Base-by-base conservation (phyloP, 1,140 invertebrate genomes). In the Megalopta genalis region DNA sequence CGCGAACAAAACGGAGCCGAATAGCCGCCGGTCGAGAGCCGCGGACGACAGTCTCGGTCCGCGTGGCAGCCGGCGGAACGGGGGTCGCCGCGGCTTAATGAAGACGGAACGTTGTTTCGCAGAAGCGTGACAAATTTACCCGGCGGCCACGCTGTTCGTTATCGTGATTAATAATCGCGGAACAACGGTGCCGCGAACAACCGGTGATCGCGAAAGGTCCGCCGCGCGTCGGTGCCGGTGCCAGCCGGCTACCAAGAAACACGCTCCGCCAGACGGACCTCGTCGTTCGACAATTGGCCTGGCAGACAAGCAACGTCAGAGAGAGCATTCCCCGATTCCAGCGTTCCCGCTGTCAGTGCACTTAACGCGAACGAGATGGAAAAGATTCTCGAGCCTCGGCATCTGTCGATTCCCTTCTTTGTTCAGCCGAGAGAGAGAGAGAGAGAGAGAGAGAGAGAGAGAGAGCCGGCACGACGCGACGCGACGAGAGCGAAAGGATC, bases 121-220 rank as follows among this genome's bases (percentile, higher is more conserved):
- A 60, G 67, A 80, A 71, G 66, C 81, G 76, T 71, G 57, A 59
- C 25, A 27, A 74, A 69, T 65, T 62, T 57, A 72, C 27, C 65
- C 57, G 12, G 1, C 52, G 70, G n/a, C 27, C 39, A 21, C 21
- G 67, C 42, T n/a, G n/a, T 83, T 70, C 32, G 75, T 85, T 84
- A 84, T 72, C 68, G 64, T 73, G 67, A 81, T 85, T 84, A 85
- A 85, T 72, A 71, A 83, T 81, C 60, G 74, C 49, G 76, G 27
- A 66, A 66, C 69, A 65, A 42, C 59, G 49, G 14, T 63, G 68
- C 23, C 64, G 63, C 60, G 27, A 9, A 9, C 1, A 16, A 42
- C 42, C 49, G 69, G 23, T 16, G 25, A 52, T 63, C 63, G 39
- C 25, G 21, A 16, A 70, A 14, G 52, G n/a, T n/a, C n/a, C n/a